A percentile compares a stretch with the other conserved stretches of the same genome.
These are phyloP conservation scores for Eristalis tenax DNA, from an alignment of 2,888 invertebrate genomes.

Conservation along the genomic window DNA sequence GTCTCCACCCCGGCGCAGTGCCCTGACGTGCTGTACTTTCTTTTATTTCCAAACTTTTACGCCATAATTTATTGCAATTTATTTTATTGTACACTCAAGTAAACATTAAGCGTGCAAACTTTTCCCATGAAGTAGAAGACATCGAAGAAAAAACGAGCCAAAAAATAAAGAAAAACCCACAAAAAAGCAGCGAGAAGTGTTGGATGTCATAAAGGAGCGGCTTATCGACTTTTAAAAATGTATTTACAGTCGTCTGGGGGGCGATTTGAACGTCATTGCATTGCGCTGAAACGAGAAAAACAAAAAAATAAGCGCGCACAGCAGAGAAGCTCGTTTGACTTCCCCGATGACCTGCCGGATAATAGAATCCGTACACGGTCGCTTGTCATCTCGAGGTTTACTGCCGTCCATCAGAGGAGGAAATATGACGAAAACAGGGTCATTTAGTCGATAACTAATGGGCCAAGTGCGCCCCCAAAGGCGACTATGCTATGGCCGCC, in stretches of 20 bases:
- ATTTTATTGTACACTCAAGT: conserved; percentile 66
- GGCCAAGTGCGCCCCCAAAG: neutral
- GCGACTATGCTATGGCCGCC: neutral
- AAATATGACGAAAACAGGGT: neutral
- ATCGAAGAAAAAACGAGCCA: neutral
- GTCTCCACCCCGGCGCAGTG: neutral
- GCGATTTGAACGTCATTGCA: conserved; percentile 45
- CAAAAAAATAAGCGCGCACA: no score
- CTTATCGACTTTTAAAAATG: conserved; percentile 67
- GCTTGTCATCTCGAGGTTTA: neutral
- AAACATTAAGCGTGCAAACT: conserved; percentile 46
- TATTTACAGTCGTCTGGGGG: conserved; percentile 59
- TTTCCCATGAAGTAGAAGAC: conserved; percentile 2
- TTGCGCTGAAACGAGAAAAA: neutral
- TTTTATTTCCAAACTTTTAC: conserved; percentile 57
- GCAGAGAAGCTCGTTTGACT: neutral
- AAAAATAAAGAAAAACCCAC: neutral
- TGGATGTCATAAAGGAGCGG: conserved; percentile 44
- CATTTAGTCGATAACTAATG: neutral
- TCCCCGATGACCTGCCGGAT: neutral
- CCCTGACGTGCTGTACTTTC: conserved; percentile 31
- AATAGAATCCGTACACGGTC: neutral
- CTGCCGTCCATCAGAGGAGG: neutral
- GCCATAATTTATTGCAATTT: conserved; percentile 60
- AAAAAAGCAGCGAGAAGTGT: neutral